A percentile compares a stretch with the other conserved stretches of the same genome.
These are phyloP conservation scores for Menidia menidia DNA, from an alignment of 2,797 vertebrate species.

Conservation along the genomic window DNA sequence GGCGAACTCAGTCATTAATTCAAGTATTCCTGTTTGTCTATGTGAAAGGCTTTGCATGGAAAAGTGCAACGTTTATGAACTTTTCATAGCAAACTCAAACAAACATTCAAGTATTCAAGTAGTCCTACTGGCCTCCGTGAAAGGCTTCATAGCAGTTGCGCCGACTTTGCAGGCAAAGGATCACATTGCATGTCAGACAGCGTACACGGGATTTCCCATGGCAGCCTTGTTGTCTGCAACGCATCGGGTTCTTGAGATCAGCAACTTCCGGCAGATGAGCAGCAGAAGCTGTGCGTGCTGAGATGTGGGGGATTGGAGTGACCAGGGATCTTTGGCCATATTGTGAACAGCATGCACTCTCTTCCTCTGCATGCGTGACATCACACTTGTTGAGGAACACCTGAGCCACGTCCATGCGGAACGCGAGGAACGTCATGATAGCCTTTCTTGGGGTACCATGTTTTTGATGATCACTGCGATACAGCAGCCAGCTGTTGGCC, in stretches of 20 bases:
- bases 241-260: not conserved
- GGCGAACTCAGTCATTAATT: too few species aligned
- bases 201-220: not conserved
- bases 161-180: conserved; percentile 2
- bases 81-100: too few species aligned
- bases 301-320: not conserved
- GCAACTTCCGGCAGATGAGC: conserved; percentile 1
- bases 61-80: too few species aligned
- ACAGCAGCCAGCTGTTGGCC: conserved; percentile 7
- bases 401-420: not conserved
- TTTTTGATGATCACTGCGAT: not conserved
- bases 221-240: conserved; percentile 1
- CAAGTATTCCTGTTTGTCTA: too few species aligned
- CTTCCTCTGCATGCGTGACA: not conserved
- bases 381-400: too few species aligned
- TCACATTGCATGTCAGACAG: conserved; percentile 1
- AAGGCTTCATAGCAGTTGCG: conserved; percentile 5
- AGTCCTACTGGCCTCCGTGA: not conserved
- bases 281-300: not conserved
- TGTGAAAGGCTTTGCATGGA: too few species aligned
- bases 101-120: too few species aligned
- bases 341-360: not conserved
- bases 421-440: not conserved
- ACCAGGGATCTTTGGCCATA: too few species aligned
- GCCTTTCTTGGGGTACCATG: conserved; percentile 1